Percentiles rank a stretch among this genome's conserved stretches.
Evolutionary conservation across 1,140 invertebrate genomes (phyloP).

Genomic region (Drosophila parabipectinata): DNA sequence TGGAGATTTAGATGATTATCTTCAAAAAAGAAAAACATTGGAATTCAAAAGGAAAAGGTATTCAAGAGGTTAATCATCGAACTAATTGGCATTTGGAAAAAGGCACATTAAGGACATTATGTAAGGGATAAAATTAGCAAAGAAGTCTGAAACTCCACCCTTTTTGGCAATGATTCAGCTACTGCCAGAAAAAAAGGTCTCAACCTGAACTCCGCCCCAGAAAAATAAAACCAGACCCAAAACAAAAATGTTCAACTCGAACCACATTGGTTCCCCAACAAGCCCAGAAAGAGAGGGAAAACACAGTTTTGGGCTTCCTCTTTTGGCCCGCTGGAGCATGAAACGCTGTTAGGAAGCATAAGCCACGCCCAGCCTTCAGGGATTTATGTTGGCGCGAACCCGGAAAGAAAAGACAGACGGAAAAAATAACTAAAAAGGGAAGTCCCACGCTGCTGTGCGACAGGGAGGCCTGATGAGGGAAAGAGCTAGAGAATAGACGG

Average conservation of each 20-base stretch:
- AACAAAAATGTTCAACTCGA: constrained; percentile 34
- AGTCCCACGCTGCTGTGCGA: constrained; percentile 37
- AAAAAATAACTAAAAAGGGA: constrained; percentile 53
- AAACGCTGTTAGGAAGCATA: constrained; percentile 62
- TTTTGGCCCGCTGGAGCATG: constrained; percentile 47
- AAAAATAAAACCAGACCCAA: constrained; percentile 46
- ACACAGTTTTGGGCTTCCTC: constrained; percentile 53
- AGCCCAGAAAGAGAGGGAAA: constrained; percentile 50
- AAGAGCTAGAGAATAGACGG: constrained; percentile 14
- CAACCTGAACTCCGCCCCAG: constrained; percentile 65
- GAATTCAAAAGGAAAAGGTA: constrained; percentile 4
- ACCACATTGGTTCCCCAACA: constrained; percentile 43
- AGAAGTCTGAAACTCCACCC: constrained; percentile 35
- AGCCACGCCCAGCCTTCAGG: constrained; percentile 64
- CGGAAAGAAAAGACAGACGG: constrained; percentile 56
- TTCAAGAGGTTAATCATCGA: constrained; percentile 43
- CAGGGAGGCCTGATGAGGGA: constrained; percentile 12
- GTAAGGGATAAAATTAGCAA: constrained; percentile 25
- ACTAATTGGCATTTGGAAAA: constrained; percentile 43
- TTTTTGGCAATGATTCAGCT: constrained; percentile 55
- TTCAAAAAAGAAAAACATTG: constrained; percentile 18
- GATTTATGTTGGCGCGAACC: constrained; percentile 68
- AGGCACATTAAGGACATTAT: constrained; percentile 41
- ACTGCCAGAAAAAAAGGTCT: constrained; percentile 47
- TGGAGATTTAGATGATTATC: constrained; percentile 39